Conservation (phyloP, 2,797 vertebrate species). For the Brotula barbata region DNA sequence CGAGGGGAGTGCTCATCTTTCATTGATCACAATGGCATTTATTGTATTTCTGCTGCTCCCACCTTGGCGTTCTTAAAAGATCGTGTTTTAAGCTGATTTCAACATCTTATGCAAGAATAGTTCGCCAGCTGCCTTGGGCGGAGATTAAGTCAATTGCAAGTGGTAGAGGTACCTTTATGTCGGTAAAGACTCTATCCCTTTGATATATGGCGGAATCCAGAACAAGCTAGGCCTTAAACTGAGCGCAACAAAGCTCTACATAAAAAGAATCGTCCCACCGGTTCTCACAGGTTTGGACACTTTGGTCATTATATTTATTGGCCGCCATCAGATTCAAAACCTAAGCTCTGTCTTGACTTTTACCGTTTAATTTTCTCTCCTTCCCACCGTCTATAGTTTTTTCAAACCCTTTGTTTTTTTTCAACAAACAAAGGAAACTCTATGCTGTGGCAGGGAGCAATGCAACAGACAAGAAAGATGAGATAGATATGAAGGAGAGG, state of each 20-base stretch:
- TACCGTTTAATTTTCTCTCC: too few relatives aligned
- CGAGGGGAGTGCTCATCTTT: slow-evolving; percentile 54
- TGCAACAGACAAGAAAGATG: slow-evolving; percentile 15
- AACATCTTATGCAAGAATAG: slow-evolving; percentile 68
- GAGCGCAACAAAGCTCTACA: slow-evolving; percentile 41
- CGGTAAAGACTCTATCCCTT: slow-evolving; percentile 60
- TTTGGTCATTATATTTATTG: slow-evolving; percentile 36
- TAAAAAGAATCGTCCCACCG: slow-evolving; percentile 62
- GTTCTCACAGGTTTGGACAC: slow-evolving; percentile 59
- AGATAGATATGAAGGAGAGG: slow-evolving; percentile 8
- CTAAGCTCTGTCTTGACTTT: too few relatives aligned
- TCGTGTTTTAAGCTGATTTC: slow-evolving; percentile 75
- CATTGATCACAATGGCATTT: slow-evolving; percentile 54
- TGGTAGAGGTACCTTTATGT: slow-evolving; percentile 72
- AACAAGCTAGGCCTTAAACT: slow-evolving; percentile 73
- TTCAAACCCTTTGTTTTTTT: too few relatives aligned
- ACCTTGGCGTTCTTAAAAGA: slow-evolving; percentile 71
- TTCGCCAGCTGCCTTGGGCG: slow-evolving; percentile 56
- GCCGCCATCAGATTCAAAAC: too few relatives aligned
- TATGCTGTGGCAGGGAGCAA: slow-evolving; percentile 14
- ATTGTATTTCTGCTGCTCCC: slow-evolving; percentile 12
- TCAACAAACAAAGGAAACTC: slow-evolving; percentile 7
- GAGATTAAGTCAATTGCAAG: slow-evolving; percentile 70
- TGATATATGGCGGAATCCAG: slow-evolving; percentile 73
- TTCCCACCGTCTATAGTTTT: too few relatives aligned